Percentiles rank a stretch among this genome's conserved stretches.
Conservation (phyloP, 2,113 vertebrate species). For the Myanophis thanlyinensis region DNA sequence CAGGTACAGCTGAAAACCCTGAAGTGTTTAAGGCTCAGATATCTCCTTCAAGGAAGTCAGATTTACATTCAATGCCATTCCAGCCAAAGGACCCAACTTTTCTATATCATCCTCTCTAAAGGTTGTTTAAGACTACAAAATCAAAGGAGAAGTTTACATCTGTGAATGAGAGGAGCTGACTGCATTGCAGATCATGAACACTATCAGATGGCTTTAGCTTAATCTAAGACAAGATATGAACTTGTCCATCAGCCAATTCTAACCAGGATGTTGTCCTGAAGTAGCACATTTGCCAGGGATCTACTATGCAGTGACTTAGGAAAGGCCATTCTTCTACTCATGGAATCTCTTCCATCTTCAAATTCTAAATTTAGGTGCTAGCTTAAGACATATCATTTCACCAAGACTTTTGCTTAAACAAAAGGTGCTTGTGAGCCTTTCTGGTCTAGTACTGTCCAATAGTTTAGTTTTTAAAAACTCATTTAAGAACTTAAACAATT, state of each 20-base stretch:
- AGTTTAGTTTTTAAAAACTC: neutral
- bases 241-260: neutral
- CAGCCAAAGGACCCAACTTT: neutral
- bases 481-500: neutral
- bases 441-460: neutral
- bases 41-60: neutral
- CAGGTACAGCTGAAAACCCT: neutral
- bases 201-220: neutral
- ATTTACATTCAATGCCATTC: neutral
- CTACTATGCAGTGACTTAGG: neutral
- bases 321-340: neutral
- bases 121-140: neutral
- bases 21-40: neutral
- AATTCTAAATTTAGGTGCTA: neutral
- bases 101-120: neutral
- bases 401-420: neutral
- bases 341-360: neutral
- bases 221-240: neutral
- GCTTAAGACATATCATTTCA: neutral
- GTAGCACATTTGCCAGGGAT: neutral
- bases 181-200: neutral
- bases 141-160: neutral
- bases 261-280: neutral
- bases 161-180: neutral
- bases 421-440: neutral